Evolutionary conservation across 1,140 invertebrate genomes (phyloP), one percentile per base, ranked within the genome.

Genomic region (Zophobas atratus): DNA sequence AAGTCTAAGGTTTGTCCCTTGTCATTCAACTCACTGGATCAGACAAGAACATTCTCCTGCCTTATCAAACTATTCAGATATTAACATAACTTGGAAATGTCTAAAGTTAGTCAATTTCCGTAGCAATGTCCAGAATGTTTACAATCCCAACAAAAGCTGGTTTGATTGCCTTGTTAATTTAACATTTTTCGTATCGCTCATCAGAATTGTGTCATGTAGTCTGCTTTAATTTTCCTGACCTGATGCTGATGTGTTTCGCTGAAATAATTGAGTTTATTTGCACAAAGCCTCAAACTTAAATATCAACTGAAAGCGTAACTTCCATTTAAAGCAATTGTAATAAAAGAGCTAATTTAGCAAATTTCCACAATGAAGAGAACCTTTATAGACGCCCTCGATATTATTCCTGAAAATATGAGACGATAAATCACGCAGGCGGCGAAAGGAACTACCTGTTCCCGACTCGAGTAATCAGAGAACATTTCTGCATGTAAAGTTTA

Each of bases 401-500:
- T 48, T 76, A 76, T 63, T 63, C 60, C 56, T 70, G 75, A 76
- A 76, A 76, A 67, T 76, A 76, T 76, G 75, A 55, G 60, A 51
- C 75, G 75, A 70, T 70, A 76, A 76, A 76, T 76, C 75, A 76
- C 48, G 35, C 46, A 56, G 49, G 60, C 60, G 34, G 60, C 56
- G 46, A 70, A 51, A 53, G 38, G 75, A 67, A 76, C 75, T 76
- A 76, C 75, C 75, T 76, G 75, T 76, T 76, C 60, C 60, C 75
- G 46, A 57, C 51, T 57, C 49, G 51, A 75, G 72, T 75, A 75
- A 75, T 75, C 72, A 75, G 72, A 56, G 75, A 67, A 67, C 51
- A 70, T 76, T 76, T 70, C 75, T 76, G 75, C 60, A 76, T 76
- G 67, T 70, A 76, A 76, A 76, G 46, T 76, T 70, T 76, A 76